Evolutionary conservation across 2,113 vertebrate genomes (phyloP).

Genomic region (Gymnogyps californianus): DNA sequence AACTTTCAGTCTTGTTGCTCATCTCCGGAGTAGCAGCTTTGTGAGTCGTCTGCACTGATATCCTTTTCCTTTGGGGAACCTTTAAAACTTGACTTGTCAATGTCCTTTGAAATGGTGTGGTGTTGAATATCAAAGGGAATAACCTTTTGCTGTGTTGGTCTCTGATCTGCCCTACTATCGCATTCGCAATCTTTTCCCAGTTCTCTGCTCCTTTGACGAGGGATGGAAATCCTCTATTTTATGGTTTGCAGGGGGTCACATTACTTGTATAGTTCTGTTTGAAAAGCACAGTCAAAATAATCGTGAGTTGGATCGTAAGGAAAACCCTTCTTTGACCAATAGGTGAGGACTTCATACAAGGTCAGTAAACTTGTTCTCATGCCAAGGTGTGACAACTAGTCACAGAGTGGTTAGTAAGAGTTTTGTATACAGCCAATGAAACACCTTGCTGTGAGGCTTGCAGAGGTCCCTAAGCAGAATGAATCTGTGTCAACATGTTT

Average conservation of each 20-base stretch:
- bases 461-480: background rate
- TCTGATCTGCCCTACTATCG: background rate
- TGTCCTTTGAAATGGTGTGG: conserved; percentile 7
- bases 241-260: background rate
- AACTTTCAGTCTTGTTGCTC: background rate
- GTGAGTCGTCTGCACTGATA: background rate
- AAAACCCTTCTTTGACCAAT: background rate
- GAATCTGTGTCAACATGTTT: background rate
- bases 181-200: background rate
- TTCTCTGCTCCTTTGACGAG: background rate
- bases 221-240: background rate
- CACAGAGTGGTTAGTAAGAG: background rate
- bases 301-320: accelerated
- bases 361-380: background rate
- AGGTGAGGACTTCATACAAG: accelerated
- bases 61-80: background rate
- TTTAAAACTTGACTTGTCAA: background rate
- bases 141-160: background rate
- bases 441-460: background rate
- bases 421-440: background rate
- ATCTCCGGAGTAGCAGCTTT: background rate
- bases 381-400: background rate
- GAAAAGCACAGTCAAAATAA: background rate
- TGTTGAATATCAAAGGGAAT: conserved; percentile 44
- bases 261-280: background rate